Base-by-base conservation (phyloP, 2,113 vertebrate species). In the Thomomys bottae region DNA sequence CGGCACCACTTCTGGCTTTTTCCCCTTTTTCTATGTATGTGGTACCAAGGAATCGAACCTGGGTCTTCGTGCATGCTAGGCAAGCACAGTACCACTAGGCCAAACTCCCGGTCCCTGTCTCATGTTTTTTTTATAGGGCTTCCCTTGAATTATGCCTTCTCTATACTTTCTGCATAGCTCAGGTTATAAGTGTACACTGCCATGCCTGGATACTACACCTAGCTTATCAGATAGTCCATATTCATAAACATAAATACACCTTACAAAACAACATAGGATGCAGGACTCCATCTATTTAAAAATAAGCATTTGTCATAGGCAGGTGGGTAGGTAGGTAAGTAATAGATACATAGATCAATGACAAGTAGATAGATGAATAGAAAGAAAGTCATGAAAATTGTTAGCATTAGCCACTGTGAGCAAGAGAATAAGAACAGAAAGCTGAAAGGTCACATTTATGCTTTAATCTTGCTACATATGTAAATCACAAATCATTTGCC, bases 261-360 rank as follows among this genome's bases (percentile, higher is more conserved):
- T 63, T 78, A 61, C 34, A 76, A 49, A 75, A 79, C 67, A 79
- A 40, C 18, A 26, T 11, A 12, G 6, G 28, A 67, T 83, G 0
- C 68, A 83, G 71, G 26, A 88, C 40, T 77, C 12, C 34, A 94
- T 76, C 88, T 87, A 76, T 40, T 40, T 77, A 77, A 89, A 87
- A 87, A 67, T 81, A 86, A 76, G 8, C 7, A 40, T 67, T 88
- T 81, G 9, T 54, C 32, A 34, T 40, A n/a, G 63, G 12, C 72
- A 78, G 9, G 34, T 45, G 54, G 40, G 71, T 26, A 54, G 20
- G 20, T 34, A 45, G 80, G 18, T 34, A 82, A n/a, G 38, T n/a
- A 30, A 61, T 28, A 86, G 11, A 86, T 20, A 32, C 3, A 30
- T 15, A 40, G 34, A 38, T 59, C 63, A 28, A 82, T n/a, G 20